Percentiles rank a stretch among this genome's conserved stretches.
Conservation (phyloP, 2,113 vertebrate genomes). For the Amazona guildingii region DNA sequence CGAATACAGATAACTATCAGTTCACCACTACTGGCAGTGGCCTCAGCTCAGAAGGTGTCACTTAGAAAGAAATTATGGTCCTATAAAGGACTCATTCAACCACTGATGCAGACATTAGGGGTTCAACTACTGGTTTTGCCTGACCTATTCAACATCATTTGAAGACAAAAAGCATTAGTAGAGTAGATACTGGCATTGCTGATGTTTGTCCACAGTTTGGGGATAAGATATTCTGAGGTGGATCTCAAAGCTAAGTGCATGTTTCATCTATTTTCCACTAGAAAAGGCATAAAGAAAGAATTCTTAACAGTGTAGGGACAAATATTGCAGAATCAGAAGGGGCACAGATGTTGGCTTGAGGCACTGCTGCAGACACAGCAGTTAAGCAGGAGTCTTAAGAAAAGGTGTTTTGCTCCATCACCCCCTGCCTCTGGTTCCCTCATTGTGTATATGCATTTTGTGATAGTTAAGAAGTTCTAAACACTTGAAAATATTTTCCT, state of each 20-base stretch:
- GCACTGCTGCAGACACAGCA: not conserved
- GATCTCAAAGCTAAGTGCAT: not conserved
- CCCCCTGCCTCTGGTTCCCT: fast-evolving
- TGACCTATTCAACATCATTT: not conserved
- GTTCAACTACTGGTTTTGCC: not conserved
- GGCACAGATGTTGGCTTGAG: not conserved
- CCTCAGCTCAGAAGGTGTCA: not conserved
- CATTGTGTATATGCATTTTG: not conserved
- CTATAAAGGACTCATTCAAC: not conserved
- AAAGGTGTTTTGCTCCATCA: not conserved
- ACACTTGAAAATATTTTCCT: not conserved
- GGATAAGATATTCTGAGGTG: not conserved
- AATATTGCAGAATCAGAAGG: not conserved
- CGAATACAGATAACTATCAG: not conserved
- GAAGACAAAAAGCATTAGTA: not conserved
- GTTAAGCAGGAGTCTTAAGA: not conserved
- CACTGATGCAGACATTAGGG: not conserved
- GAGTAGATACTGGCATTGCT: not conserved
- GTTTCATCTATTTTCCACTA: not conserved
- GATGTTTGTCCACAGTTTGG: not conserved
- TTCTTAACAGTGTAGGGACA: not conserved
- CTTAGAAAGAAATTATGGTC: not conserved
- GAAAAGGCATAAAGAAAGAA: not conserved
- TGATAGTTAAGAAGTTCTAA: not conserved
- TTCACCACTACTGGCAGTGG: not conserved